These are phyloP conservation scores for Aphis gossypii DNA, from an alignment of 1,140 invertebrate species.

Conservation along the genomic window DNA sequence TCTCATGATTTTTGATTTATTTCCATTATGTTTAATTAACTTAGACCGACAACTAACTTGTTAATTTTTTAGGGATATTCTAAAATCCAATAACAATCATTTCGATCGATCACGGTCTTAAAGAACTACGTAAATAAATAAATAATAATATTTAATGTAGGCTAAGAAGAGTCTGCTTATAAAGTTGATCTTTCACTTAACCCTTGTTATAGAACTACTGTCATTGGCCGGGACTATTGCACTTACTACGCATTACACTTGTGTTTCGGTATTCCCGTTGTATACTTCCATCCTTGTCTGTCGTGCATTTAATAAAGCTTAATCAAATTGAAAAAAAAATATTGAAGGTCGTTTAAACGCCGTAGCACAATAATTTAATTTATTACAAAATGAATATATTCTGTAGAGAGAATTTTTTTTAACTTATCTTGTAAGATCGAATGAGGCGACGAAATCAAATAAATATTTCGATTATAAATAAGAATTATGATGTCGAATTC, in stretches of 20 bases:
- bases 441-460: not conserved
- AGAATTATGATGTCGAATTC: not conserved
- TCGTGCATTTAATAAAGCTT: constrained; percentile 27
- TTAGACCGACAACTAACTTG: not conserved
- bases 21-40: not conserved
- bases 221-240: not conserved
- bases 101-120: not conserved
- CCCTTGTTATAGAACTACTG: constrained; percentile 44
- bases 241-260: constrained; percentile 29
- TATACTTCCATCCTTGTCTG: constrained; percentile 1
- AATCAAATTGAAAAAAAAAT: constrained; percentile 29
- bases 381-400: not conserved
- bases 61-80: not conserved
- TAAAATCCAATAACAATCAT: not conserved
- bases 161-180: not conserved
- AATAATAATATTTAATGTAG: constrained; percentile 9
- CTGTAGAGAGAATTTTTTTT: not conserved
- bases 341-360: not conserved
- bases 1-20: not conserved
- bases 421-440: not conserved
- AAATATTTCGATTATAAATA: not conserved
- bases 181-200: constrained; percentile 56
- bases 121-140: constrained; percentile 30
- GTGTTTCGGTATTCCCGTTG: not conserved
- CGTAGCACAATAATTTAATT: not conserved